Percentiles rank a stretch among this genome's conserved stretches.
These are phyloP conservation scores for Hermetia illucens DNA, from an alignment of 1,140 invertebrate genomes.

Conservation along the genomic window DNA sequence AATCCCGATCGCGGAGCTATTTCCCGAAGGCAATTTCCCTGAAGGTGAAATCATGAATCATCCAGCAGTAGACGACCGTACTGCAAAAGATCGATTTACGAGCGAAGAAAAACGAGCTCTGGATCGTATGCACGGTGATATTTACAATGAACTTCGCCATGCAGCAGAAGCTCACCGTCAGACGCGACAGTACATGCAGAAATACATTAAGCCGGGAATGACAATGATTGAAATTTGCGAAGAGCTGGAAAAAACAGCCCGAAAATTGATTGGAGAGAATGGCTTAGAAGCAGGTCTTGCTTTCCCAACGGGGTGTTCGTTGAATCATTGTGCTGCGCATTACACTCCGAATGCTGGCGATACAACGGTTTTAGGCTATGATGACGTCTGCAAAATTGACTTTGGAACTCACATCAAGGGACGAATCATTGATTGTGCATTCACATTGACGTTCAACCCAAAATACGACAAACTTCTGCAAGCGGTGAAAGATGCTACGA, in stretches of 20 bases:
- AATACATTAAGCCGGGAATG: slow-evolving; percentile 95
- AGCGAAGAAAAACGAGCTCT: slow-evolving; percentile 81
- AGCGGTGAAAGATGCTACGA: slow-evolving; percentile 94
- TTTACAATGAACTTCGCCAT: slow-evolving; percentile 88
- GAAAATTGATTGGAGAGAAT: slow-evolving; percentile 87
- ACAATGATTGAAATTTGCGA: slow-evolving; percentile 99
- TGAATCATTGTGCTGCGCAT: slow-evolving; percentile 98
- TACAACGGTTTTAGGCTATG: slow-evolving; percentile 81
- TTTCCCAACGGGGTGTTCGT: slow-evolving; percentile 96
- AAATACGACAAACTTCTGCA: slow-evolving; percentile 93
- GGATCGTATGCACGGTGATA: slow-evolving; percentile 69
- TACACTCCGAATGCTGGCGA: slow-evolving; percentile 99
- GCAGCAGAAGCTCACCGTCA: slow-evolving; percentile 97
- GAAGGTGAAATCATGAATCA: slow-evolving; percentile 71
- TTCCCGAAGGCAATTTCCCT: slow-evolving; percentile 64
- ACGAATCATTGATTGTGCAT: slow-evolving; percentile 97
- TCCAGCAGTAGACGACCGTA: slow-evolving; percentile 59
- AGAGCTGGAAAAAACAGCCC: slow-evolving; percentile 82
- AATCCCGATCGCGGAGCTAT: slow-evolving; percentile 74
- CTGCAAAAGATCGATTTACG: slow-evolving; percentile 73
- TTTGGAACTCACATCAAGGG: slow-evolving; percentile 99
- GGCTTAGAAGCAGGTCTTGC: slow-evolving; percentile 92
- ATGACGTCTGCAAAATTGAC: slow-evolving; percentile 99
- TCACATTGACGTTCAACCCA: slow-evolving; percentile 91
- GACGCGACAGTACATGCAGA: slow-evolving; percentile 80